phyloP scores from a whole-genome alignment of 1,140 invertebrate genomes.

The Drosophila tristis region DNA sequence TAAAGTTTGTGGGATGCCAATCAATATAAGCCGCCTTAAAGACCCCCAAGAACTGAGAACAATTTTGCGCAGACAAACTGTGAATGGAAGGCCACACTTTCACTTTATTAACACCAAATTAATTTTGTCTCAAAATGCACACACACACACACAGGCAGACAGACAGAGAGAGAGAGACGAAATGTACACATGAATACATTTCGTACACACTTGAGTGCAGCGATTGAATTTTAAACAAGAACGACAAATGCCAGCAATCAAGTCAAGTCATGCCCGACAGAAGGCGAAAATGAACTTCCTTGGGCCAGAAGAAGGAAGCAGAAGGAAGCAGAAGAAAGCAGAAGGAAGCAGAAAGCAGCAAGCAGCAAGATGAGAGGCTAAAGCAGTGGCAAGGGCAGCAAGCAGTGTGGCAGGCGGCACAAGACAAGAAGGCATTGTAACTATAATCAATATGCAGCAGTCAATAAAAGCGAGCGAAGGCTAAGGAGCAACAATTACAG shows the following conservation, averaged over 20 bases:
- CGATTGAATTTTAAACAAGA: slow-evolving; percentile 79
- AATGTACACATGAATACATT: slow-evolving; percentile 40
- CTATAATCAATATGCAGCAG: slow-evolving; percentile 80
- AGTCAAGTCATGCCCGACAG: slow-evolving; percentile 62
- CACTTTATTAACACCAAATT: slow-evolving; percentile 80
- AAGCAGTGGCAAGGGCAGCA: too few relatives aligned
- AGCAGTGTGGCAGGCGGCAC: background rate
- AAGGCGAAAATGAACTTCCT: slow-evolving; percentile 36
- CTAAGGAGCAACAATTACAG: slow-evolving; percentile 74
- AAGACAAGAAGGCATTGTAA: slow-evolving; percentile 44
- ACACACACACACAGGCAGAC: slow-evolving; percentile 5
- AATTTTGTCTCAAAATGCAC: slow-evolving; percentile 55
- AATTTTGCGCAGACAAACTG: slow-evolving; percentile 1
- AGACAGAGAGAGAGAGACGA: slow-evolving; percentile 4
- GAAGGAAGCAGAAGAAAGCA: background rate
- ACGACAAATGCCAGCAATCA: slow-evolving; percentile 75
- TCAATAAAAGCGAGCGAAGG: slow-evolving; percentile 59
- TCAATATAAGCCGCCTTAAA: slow-evolving; percentile 36
- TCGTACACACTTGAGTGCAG: slow-evolving; percentile 52
- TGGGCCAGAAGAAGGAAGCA: too few relatives aligned
- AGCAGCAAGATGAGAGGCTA: background rate
- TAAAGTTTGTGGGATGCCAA: slow-evolving; percentile 16
- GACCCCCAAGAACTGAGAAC: slow-evolving; percentile 20
- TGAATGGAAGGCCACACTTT: slow-evolving; percentile 38
- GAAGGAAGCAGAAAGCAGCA: background rate